Evolutionary conservation across 2,113 vertebrate genomes (phyloP).

Genomic region (Labrus mixtus): DNA sequence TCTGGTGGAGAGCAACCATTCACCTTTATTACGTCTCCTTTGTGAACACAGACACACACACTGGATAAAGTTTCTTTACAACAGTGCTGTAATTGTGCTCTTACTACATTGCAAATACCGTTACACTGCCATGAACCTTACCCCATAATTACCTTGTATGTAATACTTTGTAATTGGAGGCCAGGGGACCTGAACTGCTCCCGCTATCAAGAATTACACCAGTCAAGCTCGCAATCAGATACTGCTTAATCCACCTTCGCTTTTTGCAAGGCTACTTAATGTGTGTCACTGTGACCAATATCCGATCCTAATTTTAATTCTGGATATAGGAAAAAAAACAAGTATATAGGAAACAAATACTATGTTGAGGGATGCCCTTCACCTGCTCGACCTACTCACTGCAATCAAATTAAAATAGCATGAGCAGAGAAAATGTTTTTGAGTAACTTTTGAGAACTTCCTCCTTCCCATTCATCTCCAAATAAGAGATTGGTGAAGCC

Average conservation of each 20-base stretch:
- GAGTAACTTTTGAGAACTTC: too few species aligned
- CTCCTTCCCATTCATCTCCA: conserved; percentile 42
- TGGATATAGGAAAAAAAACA: conserved; percentile 8
- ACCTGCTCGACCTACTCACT: too few species aligned
- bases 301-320: background rate
- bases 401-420: too few species aligned
- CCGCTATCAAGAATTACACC: conserved; percentile 41
- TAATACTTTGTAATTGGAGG: conserved; percentile 44
- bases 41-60: conserved; percentile 41
- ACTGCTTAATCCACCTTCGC: conserved; percentile 25
- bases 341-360: background rate
- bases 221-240: conserved; percentile 29
- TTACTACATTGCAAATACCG: conserved; percentile 35
- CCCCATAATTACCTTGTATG: conserved; percentile 49
- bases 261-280: conserved; percentile 9
- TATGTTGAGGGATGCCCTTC: too few species aligned
- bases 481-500: conserved; percentile 45
- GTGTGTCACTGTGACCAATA: background rate
- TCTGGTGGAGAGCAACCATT: conserved; percentile 60
- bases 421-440: too few species aligned
- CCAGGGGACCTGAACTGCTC: conserved; percentile 11
- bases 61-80: conserved; percentile 45
- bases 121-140: conserved; percentile 53
- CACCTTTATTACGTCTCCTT: conserved; percentile 60
- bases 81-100: conserved; percentile 49